A percentile compares a stretch with the other conserved stretches of the same genome.
These are phyloP conservation scores for Phrixothrix hirtus DNA, from an alignment of 2,888 invertebrate species.

Conservation along the genomic window DNA sequence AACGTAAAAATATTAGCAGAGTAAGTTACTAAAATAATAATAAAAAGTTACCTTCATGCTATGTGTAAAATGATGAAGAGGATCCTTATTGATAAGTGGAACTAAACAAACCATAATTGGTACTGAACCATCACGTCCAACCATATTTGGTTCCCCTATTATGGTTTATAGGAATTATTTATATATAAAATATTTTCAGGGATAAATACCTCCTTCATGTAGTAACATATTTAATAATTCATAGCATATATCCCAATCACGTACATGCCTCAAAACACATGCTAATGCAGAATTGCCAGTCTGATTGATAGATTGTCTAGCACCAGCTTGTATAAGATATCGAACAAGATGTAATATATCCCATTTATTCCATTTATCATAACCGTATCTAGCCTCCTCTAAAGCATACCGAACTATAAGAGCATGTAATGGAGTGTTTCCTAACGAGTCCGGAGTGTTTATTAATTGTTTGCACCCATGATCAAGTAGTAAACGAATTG, in stretches of 20 bases:
- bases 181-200: background rate
- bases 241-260: conserved; percentile 70
- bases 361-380: conserved; percentile 75
- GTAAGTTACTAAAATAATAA: too few relatives aligned
- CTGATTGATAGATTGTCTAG: conserved; percentile 70
- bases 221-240: conserved; percentile 64
- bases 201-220: conserved; percentile 61
- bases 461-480: conserved; percentile 74
- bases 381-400: conserved; percentile 69
- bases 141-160: conserved; percentile 67
- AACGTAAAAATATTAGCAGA: too few relatives aligned
- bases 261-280: conserved; percentile 70
- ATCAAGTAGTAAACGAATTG: conserved; percentile 69
- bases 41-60: conserved; percentile 65
- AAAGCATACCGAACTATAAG: conserved; percentile 67
- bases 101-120: conserved; percentile 76
- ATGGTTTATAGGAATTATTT: conserved; percentile 1
- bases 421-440: conserved; percentile 74
- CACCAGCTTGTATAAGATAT: conserved; percentile 65
- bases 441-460: conserved; percentile 72
- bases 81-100: conserved; percentile 74
- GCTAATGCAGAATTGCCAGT: conserved; percentile 70
- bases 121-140: conserved; percentile 71
- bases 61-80: conserved; percentile 71
- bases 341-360: conserved; percentile 72